Evolutionary conservation across 2,888 invertebrate genomes (phyloP), one percentile per base, ranked within the genome.

Genomic region (Carcina quercana): DNA sequence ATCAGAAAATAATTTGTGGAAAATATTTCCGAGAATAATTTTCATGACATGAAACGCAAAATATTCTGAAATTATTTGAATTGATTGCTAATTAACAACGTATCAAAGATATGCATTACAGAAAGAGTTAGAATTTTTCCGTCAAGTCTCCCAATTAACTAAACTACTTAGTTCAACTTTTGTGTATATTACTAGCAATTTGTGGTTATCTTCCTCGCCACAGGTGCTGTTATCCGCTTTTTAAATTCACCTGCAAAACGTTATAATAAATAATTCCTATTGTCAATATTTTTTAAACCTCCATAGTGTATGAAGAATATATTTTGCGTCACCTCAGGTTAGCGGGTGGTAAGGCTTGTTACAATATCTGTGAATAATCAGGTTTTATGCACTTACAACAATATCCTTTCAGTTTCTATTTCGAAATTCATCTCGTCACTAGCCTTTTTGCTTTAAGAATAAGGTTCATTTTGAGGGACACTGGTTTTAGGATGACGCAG

Each of bases 361-460:
- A 72, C 68, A 79, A 76, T 75, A 76, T 66, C 73, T 75, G 76
- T 70, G 71, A 68, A 79, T 79, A 78, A 79, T 76, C 75, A 73
- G 53, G 45, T 54, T 58, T 61, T 59, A 57, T 48, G 53, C 48
- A 28, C 42, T 35, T 35, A 40, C 61, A 53, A 59, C 7, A 8
- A 50, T 48, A 40, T n/a, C 34, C 39, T 45, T 44, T 29, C 38
- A 34, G 7, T 10, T 11, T 24, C 32, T 24, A 35, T 28, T 36
- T 12, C 6, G 28, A 25, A 34, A 17, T 19, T 27, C 21, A 28
- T 24, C 12, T 32, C n/a, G 6, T 13, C 22, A 15, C 6, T 15
- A 15, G 10, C 37, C 37, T 34, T 56, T 50, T 25, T 1, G 0
- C 0, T 0, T 7, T 6, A 1, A 8, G 5, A 41, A 55, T 64